Conservation (phyloP, 2,113 vertebrate species). For the Eptesicus fuscus region DNA sequence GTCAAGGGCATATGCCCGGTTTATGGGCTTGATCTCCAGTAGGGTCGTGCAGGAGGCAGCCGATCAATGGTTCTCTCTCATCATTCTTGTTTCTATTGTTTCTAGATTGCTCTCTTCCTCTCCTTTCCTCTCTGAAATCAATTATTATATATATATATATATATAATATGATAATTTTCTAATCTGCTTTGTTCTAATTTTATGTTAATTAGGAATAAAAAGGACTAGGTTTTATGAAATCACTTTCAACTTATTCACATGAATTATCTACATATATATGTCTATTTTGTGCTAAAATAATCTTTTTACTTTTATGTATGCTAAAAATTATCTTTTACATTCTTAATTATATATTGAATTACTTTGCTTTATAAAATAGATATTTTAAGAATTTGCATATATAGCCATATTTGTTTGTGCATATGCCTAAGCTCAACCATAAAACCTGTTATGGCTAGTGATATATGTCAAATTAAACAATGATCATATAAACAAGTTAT, state of each 20-base stretch:
- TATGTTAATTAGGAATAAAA: neutral
- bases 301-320: neutral
- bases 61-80: too few species aligned
- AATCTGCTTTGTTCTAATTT: neutral
- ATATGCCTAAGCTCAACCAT: neutral
- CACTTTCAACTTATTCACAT: neutral
- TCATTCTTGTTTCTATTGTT: too few species aligned
- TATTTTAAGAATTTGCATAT: neutral
- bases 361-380: neutral
- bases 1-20: too few species aligned
- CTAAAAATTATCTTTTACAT: neutral
- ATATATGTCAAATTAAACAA: constrained; percentile 65
- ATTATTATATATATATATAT: too few species aligned
- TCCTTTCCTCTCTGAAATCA: too few species aligned
- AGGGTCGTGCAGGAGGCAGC: too few species aligned
- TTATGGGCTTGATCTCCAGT: too few species aligned
- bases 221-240: neutral
- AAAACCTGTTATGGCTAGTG: neutral
- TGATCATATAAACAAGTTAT: constrained; percentile 72
- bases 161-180: neutral
- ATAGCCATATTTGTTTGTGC: neutral
- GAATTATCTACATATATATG: neutral
- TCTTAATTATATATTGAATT: neutral
- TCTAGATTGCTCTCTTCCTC: too few species aligned
- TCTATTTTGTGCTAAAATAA: neutral